These are phyloP conservation scores for Cryptops parisi DNA, from an alignment of 2,888 invertebrate species.

Conservation along the genomic window DNA sequence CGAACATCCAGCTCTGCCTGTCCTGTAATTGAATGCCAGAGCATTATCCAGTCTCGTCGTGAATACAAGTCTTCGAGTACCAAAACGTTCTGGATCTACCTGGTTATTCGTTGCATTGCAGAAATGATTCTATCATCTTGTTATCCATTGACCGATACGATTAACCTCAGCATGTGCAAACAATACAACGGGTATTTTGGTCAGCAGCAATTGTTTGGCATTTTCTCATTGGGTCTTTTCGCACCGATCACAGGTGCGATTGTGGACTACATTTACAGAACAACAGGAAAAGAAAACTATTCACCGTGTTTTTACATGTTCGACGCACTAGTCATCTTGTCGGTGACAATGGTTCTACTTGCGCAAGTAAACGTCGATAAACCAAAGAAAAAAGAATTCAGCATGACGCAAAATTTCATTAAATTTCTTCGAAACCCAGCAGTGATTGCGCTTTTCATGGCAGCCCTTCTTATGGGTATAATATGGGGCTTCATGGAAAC, in stretches of 20 bases:
- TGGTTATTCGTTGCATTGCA: slow-evolving; percentile 58
- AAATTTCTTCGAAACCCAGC: slow-evolving; percentile 62
- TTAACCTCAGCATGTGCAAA: slow-evolving; percentile 70
- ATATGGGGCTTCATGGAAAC: slow-evolving; percentile 83
- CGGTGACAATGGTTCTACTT: slow-evolving; percentile 24
- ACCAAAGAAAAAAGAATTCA: neutral
- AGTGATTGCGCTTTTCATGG: slow-evolving; percentile 62
- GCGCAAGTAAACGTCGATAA: slow-evolving; percentile 11
- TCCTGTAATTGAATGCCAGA: neutral
- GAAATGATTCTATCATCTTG: slow-evolving; percentile 68
- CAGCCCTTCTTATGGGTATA: slow-evolving; percentile 66
- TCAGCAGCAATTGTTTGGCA: slow-evolving; percentile 31
- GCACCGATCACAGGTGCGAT: slow-evolving; percentile 25
- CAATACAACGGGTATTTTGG: slow-evolving; percentile 45
- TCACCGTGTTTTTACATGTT: slow-evolving; percentile 22
- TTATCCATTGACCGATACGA: slow-evolving; percentile 79
- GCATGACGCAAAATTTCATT: slow-evolving; percentile 16
- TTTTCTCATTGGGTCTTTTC: slow-evolving; percentile 31
- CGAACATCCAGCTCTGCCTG: neutral
- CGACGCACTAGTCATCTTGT: slow-evolving; percentile 23
- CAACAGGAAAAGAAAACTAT: slow-evolving; percentile 19
- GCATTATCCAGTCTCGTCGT: neutral
- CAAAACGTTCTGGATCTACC: slow-evolving; percentile 63
- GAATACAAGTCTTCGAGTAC: neutral
- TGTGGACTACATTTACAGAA: slow-evolving; percentile 20